These are phyloP conservation scores for Eueides isabella DNA, from an alignment of 1,140 invertebrate genomes.

Conservation along the genomic window DNA sequence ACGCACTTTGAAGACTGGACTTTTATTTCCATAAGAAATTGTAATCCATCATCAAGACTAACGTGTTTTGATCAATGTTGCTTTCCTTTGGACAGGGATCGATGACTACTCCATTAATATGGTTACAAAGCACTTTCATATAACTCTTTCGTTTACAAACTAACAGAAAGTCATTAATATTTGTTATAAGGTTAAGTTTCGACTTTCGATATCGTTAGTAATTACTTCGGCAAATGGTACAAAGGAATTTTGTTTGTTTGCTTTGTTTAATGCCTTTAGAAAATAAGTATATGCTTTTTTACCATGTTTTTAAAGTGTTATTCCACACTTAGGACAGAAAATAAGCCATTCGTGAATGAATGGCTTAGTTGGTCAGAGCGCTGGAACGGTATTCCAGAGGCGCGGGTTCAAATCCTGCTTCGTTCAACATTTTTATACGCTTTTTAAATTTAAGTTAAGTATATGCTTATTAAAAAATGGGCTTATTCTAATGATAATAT, in stretches of 20 bases:
- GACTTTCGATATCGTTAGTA: neutral
- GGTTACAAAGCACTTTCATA: constrained; percentile 48
- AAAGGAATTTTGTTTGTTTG: neutral
- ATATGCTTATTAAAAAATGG: too few relatives aligned
- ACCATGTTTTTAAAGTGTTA: too few relatives aligned
- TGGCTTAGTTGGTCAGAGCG: too few relatives aligned
- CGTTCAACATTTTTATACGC: too few relatives aligned
- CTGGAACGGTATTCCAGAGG: too few relatives aligned
- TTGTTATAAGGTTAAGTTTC: neutral
- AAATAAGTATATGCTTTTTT: too few relatives aligned
- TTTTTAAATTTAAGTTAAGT: too few relatives aligned
- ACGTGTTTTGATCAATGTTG: constrained; percentile 52
- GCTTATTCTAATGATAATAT: too few relatives aligned
- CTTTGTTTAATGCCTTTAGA: too few relatives aligned
- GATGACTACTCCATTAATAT: constrained; percentile 46
- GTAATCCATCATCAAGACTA: constrained; percentile 49
- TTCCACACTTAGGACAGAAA: too few relatives aligned
- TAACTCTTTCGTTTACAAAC: constrained; percentile 34
- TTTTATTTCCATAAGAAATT: constrained; percentile 31
- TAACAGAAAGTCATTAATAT: constrained; percentile 13
- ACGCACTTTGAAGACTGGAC: constrained; percentile 23
- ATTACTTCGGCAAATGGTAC: neutral
- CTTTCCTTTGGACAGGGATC: constrained; percentile 52
- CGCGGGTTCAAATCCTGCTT: too few relatives aligned
- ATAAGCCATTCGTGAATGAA: too few relatives aligned